A percentile compares a stretch with the other conserved stretches of the same genome.
Conservation (phyloP, 2,888 invertebrate genomes). For the Octonoba sinensis region DNA sequence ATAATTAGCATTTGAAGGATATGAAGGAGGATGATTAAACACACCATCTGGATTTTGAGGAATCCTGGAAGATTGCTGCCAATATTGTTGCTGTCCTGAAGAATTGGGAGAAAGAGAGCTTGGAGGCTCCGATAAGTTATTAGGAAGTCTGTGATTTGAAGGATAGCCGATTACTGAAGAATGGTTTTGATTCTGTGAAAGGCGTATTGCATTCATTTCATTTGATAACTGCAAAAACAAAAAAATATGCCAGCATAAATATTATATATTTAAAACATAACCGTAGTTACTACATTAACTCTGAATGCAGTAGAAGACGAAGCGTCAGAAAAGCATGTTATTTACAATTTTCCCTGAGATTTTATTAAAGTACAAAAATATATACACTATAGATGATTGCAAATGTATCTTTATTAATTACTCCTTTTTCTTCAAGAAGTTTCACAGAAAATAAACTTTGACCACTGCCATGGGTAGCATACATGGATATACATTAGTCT, state of each 20-base stretch:
- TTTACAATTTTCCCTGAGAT: too few relatives aligned
- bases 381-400: too few relatives aligned
- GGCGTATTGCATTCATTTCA: constrained; percentile 49
- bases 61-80: constrained; percentile 20
- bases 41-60: constrained; percentile 8
- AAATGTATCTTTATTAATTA: too few relatives aligned
- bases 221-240: constrained; percentile 40
- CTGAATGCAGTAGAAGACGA: too few relatives aligned
- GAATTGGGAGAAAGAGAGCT: constrained; percentile 8
- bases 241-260: background rate
- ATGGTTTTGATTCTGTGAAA: constrained; percentile 58
- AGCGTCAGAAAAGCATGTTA: too few relatives aligned
- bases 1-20: constrained; percentile 17
- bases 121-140: constrained; percentile 29
- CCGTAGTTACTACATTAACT: too few relatives aligned
- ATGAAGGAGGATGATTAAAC: constrained; percentile 25
- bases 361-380: too few relatives aligned
- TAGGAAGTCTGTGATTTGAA: constrained; percentile 30
- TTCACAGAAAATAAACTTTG: too few relatives aligned
- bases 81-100: constrained; percentile 29
- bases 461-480: too few relatives aligned
- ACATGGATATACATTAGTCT: too few relatives aligned
- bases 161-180: constrained; percentile 14
- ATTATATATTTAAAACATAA: background rate
- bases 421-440: too few relatives aligned